Evolutionary conservation across 2,797 vertebrate species (phyloP).

Genomic region (Monodelphis domestica): DNA sequence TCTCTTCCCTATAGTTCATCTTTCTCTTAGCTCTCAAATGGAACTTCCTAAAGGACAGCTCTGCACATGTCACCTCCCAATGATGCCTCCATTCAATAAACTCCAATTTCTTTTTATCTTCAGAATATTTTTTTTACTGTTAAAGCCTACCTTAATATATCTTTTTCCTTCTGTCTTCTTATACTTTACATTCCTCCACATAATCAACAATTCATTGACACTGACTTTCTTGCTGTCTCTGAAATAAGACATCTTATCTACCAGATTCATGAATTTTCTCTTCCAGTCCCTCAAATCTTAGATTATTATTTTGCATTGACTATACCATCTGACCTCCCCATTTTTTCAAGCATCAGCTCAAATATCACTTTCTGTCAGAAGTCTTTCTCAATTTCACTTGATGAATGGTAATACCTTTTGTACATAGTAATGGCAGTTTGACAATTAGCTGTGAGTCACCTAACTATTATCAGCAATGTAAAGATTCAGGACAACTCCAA

Average conservation of each 20-base stretch:
- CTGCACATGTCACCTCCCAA: background rate
- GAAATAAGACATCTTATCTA: background rate
- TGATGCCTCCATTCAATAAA: background rate
- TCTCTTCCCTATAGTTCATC: background rate
- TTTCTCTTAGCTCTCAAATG: background rate
- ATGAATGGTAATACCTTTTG: no score
- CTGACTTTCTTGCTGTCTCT: background rate
- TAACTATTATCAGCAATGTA: no score
- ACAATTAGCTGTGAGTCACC: no score
- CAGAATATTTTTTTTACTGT: background rate
- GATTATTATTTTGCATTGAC: background rate
- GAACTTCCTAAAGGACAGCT: background rate
- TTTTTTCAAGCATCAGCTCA: background rate
- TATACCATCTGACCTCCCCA: background rate
- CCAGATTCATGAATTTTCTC: background rate
- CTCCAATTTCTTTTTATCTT: background rate
- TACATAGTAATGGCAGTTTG: no score
- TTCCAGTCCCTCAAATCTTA: background rate
- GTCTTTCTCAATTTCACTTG: background rate
- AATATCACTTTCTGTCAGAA: background rate
- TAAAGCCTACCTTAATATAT: background rate
- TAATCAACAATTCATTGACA: background rate
- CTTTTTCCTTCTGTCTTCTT: background rate
- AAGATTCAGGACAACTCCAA: no score
- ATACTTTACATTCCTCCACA: background rate